Conservation (phyloP, 2,888 invertebrate species). For the Linnaemya tessellans region DNA sequence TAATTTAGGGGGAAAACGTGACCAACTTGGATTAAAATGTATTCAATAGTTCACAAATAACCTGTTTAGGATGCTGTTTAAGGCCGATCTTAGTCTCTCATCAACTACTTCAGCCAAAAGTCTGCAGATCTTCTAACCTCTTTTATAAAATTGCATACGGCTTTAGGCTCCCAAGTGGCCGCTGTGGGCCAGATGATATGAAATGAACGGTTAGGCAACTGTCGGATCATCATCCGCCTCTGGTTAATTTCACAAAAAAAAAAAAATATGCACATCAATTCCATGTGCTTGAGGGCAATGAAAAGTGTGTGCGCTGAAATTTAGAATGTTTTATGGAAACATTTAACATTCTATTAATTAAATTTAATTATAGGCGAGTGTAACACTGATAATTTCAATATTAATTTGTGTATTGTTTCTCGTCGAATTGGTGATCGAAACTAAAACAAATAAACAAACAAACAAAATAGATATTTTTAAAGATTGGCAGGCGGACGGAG, state of each 20-base stretch:
- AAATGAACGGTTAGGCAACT: too few species aligned
- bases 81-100: too few species aligned
- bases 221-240: background rate
- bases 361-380: slow-evolving; percentile 23
- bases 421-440: slow-evolving; percentile 27
- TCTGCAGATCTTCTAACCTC: too few species aligned
- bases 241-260: background rate
- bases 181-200: too few species aligned
- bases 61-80: too few species aligned
- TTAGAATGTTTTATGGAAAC: slow-evolving; percentile 46
- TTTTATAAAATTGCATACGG: too few species aligned
- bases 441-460: slow-evolving; percentile 22
- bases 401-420: slow-evolving; percentile 32
- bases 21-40: too few species aligned
- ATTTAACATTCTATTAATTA: slow-evolving; percentile 45
- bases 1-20: too few species aligned
- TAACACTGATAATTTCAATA: slow-evolving; percentile 31
- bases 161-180: too few species aligned
- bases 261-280: background rate
- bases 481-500: background rate
- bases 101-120: too few species aligned
- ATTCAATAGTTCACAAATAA: too few species aligned
- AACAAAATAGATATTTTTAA: background rate
- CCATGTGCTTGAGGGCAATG: background rate
- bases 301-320: slow-evolving; percentile 27